Conservation (phyloP, 2,888 invertebrate genomes). For the Hylaea fasciaria region DNA sequence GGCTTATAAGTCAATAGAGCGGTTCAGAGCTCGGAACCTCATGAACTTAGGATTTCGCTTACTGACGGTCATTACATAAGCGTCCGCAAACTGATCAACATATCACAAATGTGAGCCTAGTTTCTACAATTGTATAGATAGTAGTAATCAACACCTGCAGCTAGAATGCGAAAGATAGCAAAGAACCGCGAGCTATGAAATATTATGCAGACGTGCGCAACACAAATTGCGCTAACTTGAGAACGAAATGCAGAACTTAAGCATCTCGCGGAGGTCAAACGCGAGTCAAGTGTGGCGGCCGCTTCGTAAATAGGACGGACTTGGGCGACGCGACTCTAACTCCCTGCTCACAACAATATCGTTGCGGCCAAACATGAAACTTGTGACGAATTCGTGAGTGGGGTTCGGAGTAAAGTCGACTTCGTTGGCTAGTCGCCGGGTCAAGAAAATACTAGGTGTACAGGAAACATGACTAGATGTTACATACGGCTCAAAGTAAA, state of each 20-base stretch:
- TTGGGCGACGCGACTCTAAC: conserved; percentile 53
- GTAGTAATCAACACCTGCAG: conserved; percentile 13
- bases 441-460: neutral
- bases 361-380: conserved; percentile 43
- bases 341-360: conserved; percentile 57
- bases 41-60: too few species aligned
- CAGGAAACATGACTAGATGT: neutral
- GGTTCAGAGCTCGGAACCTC: too few species aligned
- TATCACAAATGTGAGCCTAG: too few species aligned
- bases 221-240: conserved; percentile 75
- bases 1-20: too few species aligned
- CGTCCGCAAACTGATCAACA: too few species aligned
- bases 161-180: conserved; percentile 54
- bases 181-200: conserved; percentile 59
- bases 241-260: conserved; percentile 74
- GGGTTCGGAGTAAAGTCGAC: conserved; percentile 7
- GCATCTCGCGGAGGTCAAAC: conserved; percentile 64
- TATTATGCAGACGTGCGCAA: conserved; percentile 70
- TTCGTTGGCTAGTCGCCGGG: conserved; percentile 4
- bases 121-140: too few species aligned
- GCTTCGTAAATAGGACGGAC: conserved; percentile 64
- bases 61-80: too few species aligned
- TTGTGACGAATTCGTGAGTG: conserved; percentile 25
- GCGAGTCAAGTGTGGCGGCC: conserved; percentile 67
- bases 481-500: too few species aligned